Evolutionary conservation across 2,888 invertebrate species (phyloP), one percentile per base, ranked within the genome.

Genomic region (Campoletis raptor): DNA sequence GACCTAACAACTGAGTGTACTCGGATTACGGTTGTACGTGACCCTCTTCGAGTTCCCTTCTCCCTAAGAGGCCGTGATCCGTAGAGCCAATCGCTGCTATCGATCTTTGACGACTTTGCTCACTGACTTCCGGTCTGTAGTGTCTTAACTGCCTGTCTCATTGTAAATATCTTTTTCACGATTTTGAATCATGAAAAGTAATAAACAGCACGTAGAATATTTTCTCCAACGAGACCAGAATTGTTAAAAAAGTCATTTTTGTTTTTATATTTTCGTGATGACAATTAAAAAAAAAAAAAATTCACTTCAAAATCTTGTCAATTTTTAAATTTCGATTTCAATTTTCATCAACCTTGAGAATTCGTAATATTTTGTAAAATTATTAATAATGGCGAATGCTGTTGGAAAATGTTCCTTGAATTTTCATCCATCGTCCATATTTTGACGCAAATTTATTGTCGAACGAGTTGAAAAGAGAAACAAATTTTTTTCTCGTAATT

Each of bases 1-100:
- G 86, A 86, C 84, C 86, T 81, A 86, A 86, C 84, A 81, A 86
- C 83, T 81, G 86, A 86, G 84, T 84, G 81, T 84, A 83, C 81
- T 86, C 77, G 86, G 86, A 83, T 86, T 86, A 86, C 83, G 86
- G 48, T 81, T 81, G 81, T 83, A 86, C 86, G 86, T 86, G 86
- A 81, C 66, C 74, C 80, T 42, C 42, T 24, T 15, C 42, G 5
- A 12, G 21, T 6, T 67, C 72, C 64, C 36, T 73, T 36, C 36
- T 37, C 45, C 45, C 24, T 10, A 21, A 80, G 52, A 79, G 80
- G 67, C 48, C 80, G 70, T 18, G 72, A 52, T 72, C 80, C 83
- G 81, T 40, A 21, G 45, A 64, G 77, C 77, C 81, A 81, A 83
- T 86, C 83, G 67, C 61, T 69, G 36, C 77, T 83, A 86, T 86